Base-by-base conservation (phyloP, 2,888 invertebrate species). In the Plebejus anna region DNA sequence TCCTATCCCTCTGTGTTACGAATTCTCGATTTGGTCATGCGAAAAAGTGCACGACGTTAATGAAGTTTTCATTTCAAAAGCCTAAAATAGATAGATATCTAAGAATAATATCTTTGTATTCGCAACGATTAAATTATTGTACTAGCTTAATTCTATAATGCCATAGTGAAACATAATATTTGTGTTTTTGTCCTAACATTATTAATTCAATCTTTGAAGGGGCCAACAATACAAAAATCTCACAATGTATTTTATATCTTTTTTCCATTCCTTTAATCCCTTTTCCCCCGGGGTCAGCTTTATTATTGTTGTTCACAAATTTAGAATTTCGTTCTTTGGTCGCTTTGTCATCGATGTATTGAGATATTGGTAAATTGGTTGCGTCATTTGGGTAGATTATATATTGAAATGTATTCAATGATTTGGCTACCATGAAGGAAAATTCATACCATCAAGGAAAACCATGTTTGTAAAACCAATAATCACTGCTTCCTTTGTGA, bases 271-370 rank as follows among this genome's bases (percentile, higher is more conserved):
- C n/a, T 16, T 71, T 38, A 71, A 38, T 16, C 70, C 38, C 6
- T 71, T 38, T 70, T 16, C 2, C 70, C 70, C 42, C n/a, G 42
- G 11, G 70, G 42, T 70, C 70, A 70, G 70, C 38, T 1, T 11
- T 70, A 6, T 38, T 36, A 38, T 36, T 38, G 9, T 38, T 16
- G 38, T 28, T 70, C 36, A 70, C 36, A n/a, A 71, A 71, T 66
- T 61, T 61, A 36, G n/a, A 71, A 42, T 71, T 42, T 71, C 38
- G n/a, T 71, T 42, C n/a, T 42, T 71, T 16, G 42, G 38, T 71
- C 16, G 70, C 9, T 38, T 71, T 42, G n/a, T 42, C 36, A 16
- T 70, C 38, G 36, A 71, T 71, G 36, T 42, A 42, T 42, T 71
- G 42, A 42, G 7, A 28, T 38, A 38, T 70, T 66, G 32, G 5